A percentile compares a stretch with the other conserved stretches of the same genome.
phyloP scores from a whole-genome alignment of 2,113 vertebrate species.

The Triplophysa rosa region DNA sequence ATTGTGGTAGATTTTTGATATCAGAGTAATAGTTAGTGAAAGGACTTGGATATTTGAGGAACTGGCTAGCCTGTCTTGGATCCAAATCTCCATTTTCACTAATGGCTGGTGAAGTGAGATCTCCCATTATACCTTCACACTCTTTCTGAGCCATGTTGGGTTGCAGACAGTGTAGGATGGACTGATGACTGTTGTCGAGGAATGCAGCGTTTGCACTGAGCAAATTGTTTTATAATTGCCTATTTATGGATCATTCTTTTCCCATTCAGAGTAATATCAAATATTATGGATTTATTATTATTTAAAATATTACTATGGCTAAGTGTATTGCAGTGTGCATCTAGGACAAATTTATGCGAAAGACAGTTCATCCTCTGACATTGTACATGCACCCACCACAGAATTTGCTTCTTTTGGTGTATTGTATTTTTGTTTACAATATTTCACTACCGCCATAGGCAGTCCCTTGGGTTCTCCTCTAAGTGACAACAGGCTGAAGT shows the following conservation, averaged over 20 bases:
- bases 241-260: too few species aligned
- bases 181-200: background rate
- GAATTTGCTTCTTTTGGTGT: background rate
- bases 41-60: constrained; percentile 45
- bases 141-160: background rate
- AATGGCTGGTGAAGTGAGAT: constrained; percentile 45
- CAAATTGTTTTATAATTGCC: too few species aligned
- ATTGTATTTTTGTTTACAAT: constrained; percentile 29
- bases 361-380: background rate
- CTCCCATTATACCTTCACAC: constrained; percentile 16
- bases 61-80: constrained; percentile 34
- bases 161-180: background rate
- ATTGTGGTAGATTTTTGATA: constrained; percentile 40
- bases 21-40: constrained; percentile 35
- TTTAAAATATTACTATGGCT: too few species aligned
- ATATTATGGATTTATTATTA: too few species aligned
- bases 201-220: background rate
- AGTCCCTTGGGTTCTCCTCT: constrained; percentile 17
- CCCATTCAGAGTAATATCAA: too few species aligned
- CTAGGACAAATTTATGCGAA: background rate
- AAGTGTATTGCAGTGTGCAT: background rate
- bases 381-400: background rate
- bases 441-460: constrained; percentile 7
- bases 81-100: constrained; percentile 19
- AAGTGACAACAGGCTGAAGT: constrained; percentile 23